These are phyloP conservation scores for Sebastes trivittatus DNA, from an alignment of 2,797 vertebrate genomes.

Conservation along the genomic window DNA sequence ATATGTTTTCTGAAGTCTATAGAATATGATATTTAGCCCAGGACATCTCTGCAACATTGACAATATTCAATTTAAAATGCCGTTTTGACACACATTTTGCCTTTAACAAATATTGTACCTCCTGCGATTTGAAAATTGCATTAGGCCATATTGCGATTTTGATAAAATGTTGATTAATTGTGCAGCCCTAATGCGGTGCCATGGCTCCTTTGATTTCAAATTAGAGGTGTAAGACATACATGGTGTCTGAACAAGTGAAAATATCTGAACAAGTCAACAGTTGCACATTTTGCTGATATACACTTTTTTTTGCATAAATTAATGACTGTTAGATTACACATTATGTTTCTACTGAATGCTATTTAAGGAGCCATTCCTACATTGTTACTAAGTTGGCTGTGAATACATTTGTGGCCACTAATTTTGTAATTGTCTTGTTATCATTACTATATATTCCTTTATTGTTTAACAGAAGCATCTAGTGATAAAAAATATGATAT, in stretches of 20 bases:
- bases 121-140: too few species aligned
- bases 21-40: too few species aligned
- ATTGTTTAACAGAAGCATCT: not conserved
- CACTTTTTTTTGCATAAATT: not conserved
- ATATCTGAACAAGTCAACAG: not conserved
- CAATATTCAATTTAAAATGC: too few species aligned
- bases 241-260: not conserved
- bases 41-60: too few species aligned
- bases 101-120: accelerated
- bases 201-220: not conserved
- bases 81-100: too few species aligned
- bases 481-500: not conserved
- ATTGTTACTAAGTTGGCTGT: not conserved
- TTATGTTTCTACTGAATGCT: not conserved
- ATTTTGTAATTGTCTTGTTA: not conserved
- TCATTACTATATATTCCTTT: not conserved
- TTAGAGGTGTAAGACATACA: not conserved
- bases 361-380: not conserved
- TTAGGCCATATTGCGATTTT: too few species aligned
- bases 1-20: too few species aligned
- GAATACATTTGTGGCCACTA: not conserved
- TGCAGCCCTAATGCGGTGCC: too few species aligned
- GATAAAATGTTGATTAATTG: too few species aligned
- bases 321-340: not conserved
- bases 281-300: not conserved